Evolutionary conservation across 2,888 invertebrate genomes (phyloP), one percentile per base, ranked within the genome.

Genomic region (Lasioglossum marginatum): DNA sequence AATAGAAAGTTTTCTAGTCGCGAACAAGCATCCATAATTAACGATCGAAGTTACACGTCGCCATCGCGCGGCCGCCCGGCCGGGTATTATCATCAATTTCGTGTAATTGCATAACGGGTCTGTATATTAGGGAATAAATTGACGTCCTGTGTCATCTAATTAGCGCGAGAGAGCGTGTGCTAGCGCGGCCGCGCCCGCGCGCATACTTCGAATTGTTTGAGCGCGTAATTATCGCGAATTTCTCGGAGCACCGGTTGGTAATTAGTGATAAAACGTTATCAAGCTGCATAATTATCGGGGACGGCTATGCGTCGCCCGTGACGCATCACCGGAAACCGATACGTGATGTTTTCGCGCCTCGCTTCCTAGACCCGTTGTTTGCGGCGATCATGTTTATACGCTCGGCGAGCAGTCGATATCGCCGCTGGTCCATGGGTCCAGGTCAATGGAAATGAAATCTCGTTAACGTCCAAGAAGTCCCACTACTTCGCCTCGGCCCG

Each of bases 151-250:
- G 79, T 85, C 82, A 79, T 85, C 82, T 82, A 87, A 87, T 85
- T 87, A 76, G 85, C 85, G 73, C 81, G 70, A 2, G 70, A n/a
- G 70, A 70, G 37, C 70, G 66, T 70, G 40, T 4, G 70, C 70
- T 37, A 23, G 70, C 70, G 70, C 40, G n/a, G 3, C 34, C 63
- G 84, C 74, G 72, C 81, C 45, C 73, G 71, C 77, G 66, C 80
- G 74, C 85, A 85, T 87, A 87, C 86, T 85, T 85, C 48, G 86
- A 71, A 87, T 87, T 82, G 85, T 87, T 87, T 85, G 79, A 74
- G 77, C 79, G 72, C 74, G 86, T 85, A 85, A 87, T 87, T 87
- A 85, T 84, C 85, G 82, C 82, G 71, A 82, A 79, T 87, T 86
- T 76, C 86, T 85, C 81, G 81, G 60, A 34, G 71, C 76, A 73